These are phyloP conservation scores for Sarcophaga bullata DNA, from an alignment of 1,140 invertebrate species.

Conservation along the genomic window DNA sequence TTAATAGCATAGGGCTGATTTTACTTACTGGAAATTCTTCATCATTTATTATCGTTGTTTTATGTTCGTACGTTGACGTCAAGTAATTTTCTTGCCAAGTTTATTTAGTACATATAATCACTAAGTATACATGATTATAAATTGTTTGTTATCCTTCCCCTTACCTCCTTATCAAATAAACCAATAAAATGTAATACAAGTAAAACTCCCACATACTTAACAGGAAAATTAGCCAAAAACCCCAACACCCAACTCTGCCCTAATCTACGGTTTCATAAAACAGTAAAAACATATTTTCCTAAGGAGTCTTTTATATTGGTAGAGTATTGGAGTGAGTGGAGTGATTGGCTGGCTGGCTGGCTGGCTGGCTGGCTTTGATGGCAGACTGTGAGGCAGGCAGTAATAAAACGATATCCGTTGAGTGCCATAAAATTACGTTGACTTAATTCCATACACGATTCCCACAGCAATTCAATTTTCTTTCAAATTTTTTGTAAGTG, in stretches of 20 bases:
- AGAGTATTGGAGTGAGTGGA: too few relatives aligned
- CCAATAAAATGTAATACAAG: background rate
- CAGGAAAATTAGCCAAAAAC: background rate
- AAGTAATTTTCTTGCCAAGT: constrained; percentile 35
- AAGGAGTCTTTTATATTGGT: too few relatives aligned
- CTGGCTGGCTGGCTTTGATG: background rate
- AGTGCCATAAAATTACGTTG: constrained; percentile 58
- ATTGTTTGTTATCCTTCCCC: constrained; percentile 35
- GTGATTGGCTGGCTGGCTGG: too few relatives aligned
- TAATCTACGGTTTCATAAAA: too few relatives aligned
- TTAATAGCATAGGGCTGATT: background rate
- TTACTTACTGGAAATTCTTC: background rate
- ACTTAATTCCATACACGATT: constrained; percentile 57
- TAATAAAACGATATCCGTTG: constrained; percentile 65
- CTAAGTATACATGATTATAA: constrained; percentile 31
- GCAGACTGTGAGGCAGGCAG: constrained; percentile 22
- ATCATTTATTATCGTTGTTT: constrained; percentile 4
- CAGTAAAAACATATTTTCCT: too few relatives aligned
- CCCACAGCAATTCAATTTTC: constrained; percentile 56
- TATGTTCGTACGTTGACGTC: background rate
- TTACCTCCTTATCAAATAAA: too few relatives aligned
- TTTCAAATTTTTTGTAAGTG: background rate
- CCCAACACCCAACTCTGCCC: too few relatives aligned
- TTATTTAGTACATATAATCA: constrained; percentile 36
- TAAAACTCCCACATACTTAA: constrained; percentile 30